Percentiles rank a stretch among this genome's conserved stretches.
Conservation (phyloP, 2,888 invertebrate species). For the Drosophila maculinotata region DNA sequence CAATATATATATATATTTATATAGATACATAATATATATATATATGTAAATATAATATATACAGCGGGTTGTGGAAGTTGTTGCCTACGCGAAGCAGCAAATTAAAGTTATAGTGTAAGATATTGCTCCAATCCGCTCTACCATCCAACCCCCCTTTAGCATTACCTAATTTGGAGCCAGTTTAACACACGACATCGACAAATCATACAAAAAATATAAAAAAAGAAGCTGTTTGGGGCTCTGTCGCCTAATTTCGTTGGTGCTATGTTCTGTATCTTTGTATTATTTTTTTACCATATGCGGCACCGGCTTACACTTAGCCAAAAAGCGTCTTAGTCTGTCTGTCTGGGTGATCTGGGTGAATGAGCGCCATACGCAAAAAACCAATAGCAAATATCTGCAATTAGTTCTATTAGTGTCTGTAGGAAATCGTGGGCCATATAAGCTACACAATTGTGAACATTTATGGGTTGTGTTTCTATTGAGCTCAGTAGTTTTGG, state of each 20-base stretch:
- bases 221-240: constrained; percentile 39
- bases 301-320: too few relatives aligned
- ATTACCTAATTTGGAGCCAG: constrained; percentile 50
- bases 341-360: too few relatives aligned
- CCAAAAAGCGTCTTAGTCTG: too few relatives aligned
- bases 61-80: constrained; percentile 10
- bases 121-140: neutral
- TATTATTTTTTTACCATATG: neutral
- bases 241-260: constrained; percentile 11
- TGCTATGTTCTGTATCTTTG: constrained; percentile 22
- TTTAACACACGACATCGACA: constrained; percentile 42
- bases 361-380: too few relatives aligned
- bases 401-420: too few relatives aligned
- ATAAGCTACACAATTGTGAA: too few relatives aligned
- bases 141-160: neutral
- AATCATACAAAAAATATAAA: constrained; percentile 9
- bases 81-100: too few relatives aligned
- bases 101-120: constrained; percentile 24
- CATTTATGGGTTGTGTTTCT: too few relatives aligned
- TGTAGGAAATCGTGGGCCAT: too few relatives aligned
- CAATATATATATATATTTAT: too few relatives aligned
- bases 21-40: constrained; percentile 23
- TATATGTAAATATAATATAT: constrained; percentile 16
- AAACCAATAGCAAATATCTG: too few relatives aligned
- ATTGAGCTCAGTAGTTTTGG: neutral